Base-by-base conservation (phyloP, 2,797 vertebrate genomes). In the Telmatherina bonti region DNA sequence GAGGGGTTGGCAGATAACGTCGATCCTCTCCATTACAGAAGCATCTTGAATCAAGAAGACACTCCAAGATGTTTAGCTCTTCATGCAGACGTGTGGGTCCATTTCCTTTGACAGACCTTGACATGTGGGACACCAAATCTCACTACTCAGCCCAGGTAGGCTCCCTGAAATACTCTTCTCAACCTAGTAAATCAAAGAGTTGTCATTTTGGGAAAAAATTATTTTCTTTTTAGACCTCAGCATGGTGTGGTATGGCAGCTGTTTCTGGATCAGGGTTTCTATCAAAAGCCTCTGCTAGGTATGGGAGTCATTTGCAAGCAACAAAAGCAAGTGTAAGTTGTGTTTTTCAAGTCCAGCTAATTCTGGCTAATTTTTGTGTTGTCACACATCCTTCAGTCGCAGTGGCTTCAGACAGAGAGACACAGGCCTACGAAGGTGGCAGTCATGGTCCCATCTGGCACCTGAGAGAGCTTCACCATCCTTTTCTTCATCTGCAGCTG, bases 61-160 rank as follows among this genome's bases (percentile, higher is more conserved):
- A 24, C 57, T 72, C n/a, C 54, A 79, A 62, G 43, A 88, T 84
- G 51, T 87, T 84, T 20, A 72, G 70, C 59, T 68, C 62, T 24
- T 77, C 85, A 5, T 62, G 77, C 67, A 83, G 76, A 68, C 67
- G 83, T 62, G 83, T 79, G 54, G 81, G 84, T 67, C 89, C 79
- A 7, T 84, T 89, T 69, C 74, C 84, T 54, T 63, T 85, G 15
- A n/a, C 62, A 1, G 83, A 93, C 70, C 81, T 90, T 22, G 82
- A 93, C 35, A 90, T 92, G 87, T 94, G 92, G 93, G 91, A 93
- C 68, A 80, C 59, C 24, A 86, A 78, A 64, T 84, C 81, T 62
- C 64, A 64, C 61, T 86, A 92, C 69, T 82, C 89, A 77, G 47
- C 87, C 59, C 90, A 85, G 91, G 94, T 94, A 89, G 85, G 76